phyloP scores from a whole-genome alignment of 1,140 invertebrate genomes.

The Paraescarpia echinospica region DNA sequence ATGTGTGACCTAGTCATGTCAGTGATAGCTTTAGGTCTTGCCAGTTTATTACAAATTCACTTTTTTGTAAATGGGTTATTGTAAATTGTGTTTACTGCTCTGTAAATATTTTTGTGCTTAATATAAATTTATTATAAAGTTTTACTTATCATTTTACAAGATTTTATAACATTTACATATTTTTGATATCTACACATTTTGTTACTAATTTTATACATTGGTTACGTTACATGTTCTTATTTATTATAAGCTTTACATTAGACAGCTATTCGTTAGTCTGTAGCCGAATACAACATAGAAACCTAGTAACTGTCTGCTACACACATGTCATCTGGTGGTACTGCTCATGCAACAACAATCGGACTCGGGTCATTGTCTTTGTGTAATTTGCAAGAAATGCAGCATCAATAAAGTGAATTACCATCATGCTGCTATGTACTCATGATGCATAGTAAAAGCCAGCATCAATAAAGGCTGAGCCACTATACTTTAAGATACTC shows the following conservation, averaged over 20 bases:
- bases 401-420: not conserved
- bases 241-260: not conserved
- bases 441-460: not conserved
- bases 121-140: not conserved
- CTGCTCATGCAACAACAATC: not conserved
- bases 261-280: not conserved
- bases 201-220: not conserved
- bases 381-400: not conserved
- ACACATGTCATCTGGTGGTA: not conserved
- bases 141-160: not conserved
- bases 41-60: not conserved
- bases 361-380: not conserved
- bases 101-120: not conserved
- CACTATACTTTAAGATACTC: not conserved
- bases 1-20: not conserved
- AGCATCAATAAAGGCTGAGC: not conserved
- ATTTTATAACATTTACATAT: not conserved
- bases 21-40: not conserved
- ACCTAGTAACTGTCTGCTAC: not conserved
- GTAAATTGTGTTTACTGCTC: not conserved
- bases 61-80: not conserved
- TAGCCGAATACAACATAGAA: not conserved
- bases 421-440: not conserved
- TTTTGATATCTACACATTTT: not conserved
- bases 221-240: not conserved